A percentile compares a stretch with the other conserved stretches of the same genome.
These are phyloP conservation scores for Crambe crambe DNA, from an alignment of 37 sponge, comb jelly and placozoan species.

Conservation along the genomic window DNA sequence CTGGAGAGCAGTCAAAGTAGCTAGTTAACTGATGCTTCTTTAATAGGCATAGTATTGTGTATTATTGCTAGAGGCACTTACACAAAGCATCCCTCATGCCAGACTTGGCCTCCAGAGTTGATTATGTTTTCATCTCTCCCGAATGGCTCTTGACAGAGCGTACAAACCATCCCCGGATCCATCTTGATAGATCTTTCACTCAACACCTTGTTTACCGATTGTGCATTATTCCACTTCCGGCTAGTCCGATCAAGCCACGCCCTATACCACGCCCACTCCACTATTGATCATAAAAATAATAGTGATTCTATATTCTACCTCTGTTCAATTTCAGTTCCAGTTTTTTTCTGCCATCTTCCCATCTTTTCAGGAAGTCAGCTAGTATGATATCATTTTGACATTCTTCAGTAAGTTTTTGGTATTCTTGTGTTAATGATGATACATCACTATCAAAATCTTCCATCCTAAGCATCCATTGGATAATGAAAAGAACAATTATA, in stretches of 20 bases:
- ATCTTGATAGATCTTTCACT: too few species aligned
- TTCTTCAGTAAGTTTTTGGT: slow-evolving; percentile 20
- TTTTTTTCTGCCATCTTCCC: slow-evolving; percentile 26
- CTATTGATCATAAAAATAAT: too few species aligned
- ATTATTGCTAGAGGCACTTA: slow-evolving; percentile 63
- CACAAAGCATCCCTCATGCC: slow-evolving; percentile 98
- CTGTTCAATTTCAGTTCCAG: slow-evolving; percentile 6
- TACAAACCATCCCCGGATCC: slow-evolving; percentile 81
- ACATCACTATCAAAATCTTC: slow-evolving; percentile 52
- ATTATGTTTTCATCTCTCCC: slow-evolving; percentile 79
- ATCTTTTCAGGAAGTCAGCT: slow-evolving; percentile 46
- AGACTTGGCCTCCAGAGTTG: slow-evolving; percentile 94
- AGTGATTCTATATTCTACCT: too few species aligned
- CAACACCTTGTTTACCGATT: too few species aligned
- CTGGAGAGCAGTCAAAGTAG: slow-evolving; percentile 15
- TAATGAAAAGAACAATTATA: too few species aligned
- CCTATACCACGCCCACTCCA: too few species aligned
- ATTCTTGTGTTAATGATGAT: slow-evolving; percentile 1
- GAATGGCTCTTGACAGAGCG: slow-evolving; percentile 91
- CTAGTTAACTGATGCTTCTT: background rate
- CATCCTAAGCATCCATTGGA: slow-evolving; percentile 18
- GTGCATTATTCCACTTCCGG: too few species aligned
- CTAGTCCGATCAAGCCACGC: too few species aligned
- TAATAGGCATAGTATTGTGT: too few species aligned
- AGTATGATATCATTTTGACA: slow-evolving; percentile 36